These are phyloP conservation scores for Lepus americanus DNA, from an alignment of 2,113 vertebrate species.

Conservation along the genomic window DNA sequence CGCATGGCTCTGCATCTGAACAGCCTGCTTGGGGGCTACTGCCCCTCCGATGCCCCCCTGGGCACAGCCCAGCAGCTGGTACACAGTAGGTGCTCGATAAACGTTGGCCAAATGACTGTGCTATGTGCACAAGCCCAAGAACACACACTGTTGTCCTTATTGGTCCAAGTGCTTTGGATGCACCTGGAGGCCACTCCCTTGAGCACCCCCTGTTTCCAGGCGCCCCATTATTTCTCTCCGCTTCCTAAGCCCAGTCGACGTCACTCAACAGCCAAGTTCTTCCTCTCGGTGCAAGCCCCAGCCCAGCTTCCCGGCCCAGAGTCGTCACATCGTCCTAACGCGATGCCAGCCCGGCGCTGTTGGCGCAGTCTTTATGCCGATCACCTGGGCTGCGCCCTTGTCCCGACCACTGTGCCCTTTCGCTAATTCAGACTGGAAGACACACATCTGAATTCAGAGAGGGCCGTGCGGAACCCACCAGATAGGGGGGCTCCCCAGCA, in stretches of 20 bases:
- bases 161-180: neutral
- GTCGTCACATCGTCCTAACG: no score
- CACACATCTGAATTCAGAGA: neutral
- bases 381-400: no score
- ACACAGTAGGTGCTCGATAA: neutral
- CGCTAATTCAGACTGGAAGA: neutral
- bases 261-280: neutral
- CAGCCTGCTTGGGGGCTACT: neutral
- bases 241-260: neutral
- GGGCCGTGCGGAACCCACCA: neutral
- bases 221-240: neutral
- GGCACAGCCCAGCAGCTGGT: neutral
- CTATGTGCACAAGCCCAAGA: neutral
- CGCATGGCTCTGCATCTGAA: neutral
- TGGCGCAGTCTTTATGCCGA: no score
- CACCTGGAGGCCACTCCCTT: neutral
- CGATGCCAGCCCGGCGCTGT: no score
- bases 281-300: neutral
- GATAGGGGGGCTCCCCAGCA: neutral
- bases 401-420: no score
- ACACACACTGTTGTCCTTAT: neutral
- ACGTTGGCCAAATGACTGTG: neutral
- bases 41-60: neutral
- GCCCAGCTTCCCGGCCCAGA: neutral
- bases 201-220: neutral